Conservation (phyloP, 2,113 vertebrate genomes). For the Raja brachyura region DNA sequence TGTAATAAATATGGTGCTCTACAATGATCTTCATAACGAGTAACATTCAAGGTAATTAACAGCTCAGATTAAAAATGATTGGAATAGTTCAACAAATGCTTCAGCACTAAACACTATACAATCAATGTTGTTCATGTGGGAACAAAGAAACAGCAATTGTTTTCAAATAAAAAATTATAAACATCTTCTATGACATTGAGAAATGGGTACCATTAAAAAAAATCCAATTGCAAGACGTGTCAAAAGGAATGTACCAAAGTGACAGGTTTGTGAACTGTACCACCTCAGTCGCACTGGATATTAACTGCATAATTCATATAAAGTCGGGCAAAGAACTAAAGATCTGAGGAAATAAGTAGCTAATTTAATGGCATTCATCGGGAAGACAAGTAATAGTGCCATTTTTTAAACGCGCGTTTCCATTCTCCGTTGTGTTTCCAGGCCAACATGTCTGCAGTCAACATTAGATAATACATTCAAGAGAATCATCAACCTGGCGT, state of each 20-base stretch:
- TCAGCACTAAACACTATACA: neutral
- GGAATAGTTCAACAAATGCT: slow-evolving; percentile 10
- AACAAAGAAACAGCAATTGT: neutral
- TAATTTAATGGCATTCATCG: neutral
- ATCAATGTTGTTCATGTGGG: neutral
- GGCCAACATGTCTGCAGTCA: neutral
- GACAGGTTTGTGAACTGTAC: too few species aligned
- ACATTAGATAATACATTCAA: neutral
- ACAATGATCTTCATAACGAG: neutral
- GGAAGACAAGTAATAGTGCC: neutral
- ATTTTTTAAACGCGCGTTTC: neutral
- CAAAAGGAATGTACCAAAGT: slow-evolving; percentile 30
- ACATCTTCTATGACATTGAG: slow-evolving; percentile 24
- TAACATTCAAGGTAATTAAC: slow-evolving; percentile 11
- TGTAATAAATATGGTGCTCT: slow-evolving; percentile 29
- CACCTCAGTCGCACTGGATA: neutral
- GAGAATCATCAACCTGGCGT: neutral
- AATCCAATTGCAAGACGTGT: neutral
- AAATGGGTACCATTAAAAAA: slow-evolving; percentile 28
- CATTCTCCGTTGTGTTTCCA: neutral
- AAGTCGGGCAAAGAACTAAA: neutral
- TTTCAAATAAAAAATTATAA: slow-evolving; percentile 27
- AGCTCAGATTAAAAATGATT: slow-evolving; percentile 24
- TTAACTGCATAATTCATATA: neutral
- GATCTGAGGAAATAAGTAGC: neutral